Conservation (phyloP, 2,797 vertebrate species). For the Crocidura indochinensis region DNA sequence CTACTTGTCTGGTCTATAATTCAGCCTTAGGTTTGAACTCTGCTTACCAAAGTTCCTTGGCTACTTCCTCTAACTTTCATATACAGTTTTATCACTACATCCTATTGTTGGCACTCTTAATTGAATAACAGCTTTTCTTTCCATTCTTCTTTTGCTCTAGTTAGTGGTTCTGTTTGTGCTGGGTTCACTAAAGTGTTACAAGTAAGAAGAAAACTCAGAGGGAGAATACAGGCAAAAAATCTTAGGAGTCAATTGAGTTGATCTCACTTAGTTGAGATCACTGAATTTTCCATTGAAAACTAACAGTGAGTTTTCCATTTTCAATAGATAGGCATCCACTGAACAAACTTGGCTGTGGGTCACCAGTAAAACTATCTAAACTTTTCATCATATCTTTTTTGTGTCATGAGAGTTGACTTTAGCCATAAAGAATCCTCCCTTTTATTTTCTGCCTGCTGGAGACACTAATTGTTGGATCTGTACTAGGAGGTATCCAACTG, state of each 20-base stretch:
- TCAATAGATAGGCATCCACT: background rate
- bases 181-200: background rate
- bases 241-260: background rate
- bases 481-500: background rate
- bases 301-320: too few species aligned
- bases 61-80: background rate
- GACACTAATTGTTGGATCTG: background rate
- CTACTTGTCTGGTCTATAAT: background rate
- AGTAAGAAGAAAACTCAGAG: background rate
- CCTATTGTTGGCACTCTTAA: background rate
- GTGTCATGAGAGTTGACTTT: constrained; percentile 1
- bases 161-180: background rate
- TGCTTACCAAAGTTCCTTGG: background rate
- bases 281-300: background rate
- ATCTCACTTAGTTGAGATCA: background rate
- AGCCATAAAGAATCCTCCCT: background rate
- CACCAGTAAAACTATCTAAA: background rate
- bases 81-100: background rate
- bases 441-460: background rate
- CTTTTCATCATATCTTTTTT: background rate
- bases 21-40: background rate
- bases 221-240: background rate
- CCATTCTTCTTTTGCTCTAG: background rate
- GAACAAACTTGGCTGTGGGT: background rate
- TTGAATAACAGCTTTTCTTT: background rate